A percentile compares a stretch with the other conserved stretches of the same genome.
Evolutionary conservation across 2,113 vertebrate genomes (phyloP).

Genomic region (Microcebus lehilahytsara): DNA sequence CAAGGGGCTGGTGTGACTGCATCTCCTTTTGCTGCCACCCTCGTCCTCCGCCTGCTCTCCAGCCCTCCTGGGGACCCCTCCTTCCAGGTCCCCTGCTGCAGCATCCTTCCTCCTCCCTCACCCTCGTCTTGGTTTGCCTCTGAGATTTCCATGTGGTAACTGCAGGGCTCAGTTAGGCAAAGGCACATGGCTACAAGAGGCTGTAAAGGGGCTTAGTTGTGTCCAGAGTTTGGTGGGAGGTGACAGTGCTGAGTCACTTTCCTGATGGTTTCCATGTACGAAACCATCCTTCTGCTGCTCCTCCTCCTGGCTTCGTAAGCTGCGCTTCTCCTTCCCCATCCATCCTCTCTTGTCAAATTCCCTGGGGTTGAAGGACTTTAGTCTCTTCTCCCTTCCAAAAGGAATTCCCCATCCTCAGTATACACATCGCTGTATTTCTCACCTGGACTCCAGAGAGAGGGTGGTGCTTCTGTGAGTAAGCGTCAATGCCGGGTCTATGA

Average conservation of each 20-base stretch:
- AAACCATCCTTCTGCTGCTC: neutral
- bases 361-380: neutral
- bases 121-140: neutral
- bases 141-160: neutral
- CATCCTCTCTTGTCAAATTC: neutral
- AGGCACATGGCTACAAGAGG: neutral
- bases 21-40: neutral
- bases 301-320: neutral
- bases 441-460: neutral
- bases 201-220: rapidly evolving
- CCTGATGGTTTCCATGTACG: neutral
- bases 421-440: too few species aligned
- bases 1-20: neutral
- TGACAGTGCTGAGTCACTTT: neutral
- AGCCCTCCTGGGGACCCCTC: neutral
- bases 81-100: neutral
- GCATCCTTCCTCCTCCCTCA: neutral
- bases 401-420: neutral
- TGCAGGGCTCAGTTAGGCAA: neutral
- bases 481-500: rapidly evolving
- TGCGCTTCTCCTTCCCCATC: rapidly evolving
- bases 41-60: neutral
- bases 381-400: neutral
- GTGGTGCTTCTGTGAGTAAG: neutral
- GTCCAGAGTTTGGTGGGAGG: neutral